phyloP scores from a whole-genome alignment of 2,888 invertebrate genomes.

The Diaphora mendica region DNA sequence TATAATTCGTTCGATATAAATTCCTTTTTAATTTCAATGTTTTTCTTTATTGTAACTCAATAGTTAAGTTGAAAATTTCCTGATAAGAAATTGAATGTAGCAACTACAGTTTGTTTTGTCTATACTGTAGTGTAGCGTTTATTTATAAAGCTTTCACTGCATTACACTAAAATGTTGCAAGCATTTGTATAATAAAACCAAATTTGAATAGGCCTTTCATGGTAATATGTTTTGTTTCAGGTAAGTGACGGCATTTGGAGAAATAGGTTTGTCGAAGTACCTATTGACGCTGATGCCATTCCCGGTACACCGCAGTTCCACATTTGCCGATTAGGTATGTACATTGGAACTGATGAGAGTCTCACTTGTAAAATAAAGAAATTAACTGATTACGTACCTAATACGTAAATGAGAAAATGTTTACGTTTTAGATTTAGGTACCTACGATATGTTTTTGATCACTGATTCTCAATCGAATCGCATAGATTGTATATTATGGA shows the following conservation, averaged over 20 bases:
- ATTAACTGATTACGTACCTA: neutral
- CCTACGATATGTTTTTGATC: neutral
- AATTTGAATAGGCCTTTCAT: neutral
- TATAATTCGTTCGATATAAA: neutral
- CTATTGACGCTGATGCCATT: constrained; percentile 20
- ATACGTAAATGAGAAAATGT: neutral
- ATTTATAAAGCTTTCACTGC: neutral
- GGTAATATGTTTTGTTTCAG: constrained; percentile 55
- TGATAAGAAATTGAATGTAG: neutral
- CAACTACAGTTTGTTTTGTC: neutral
- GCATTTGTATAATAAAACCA: no score
- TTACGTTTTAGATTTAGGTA: neutral
- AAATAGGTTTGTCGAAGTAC: constrained; percentile 23
- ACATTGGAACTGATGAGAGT: neutral
- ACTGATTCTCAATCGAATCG: neutral
- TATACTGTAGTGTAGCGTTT: neutral
- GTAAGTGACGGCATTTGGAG: constrained; percentile 60
- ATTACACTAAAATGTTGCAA: no score
- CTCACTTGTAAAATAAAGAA: neutral
- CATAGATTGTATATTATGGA: neutral
- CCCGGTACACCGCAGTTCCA: constrained; percentile 49
- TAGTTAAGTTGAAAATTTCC: neutral
- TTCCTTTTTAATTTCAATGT: neutral
- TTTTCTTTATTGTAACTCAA: neutral
- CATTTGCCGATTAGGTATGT: constrained; percentile 59